These are phyloP conservation scores for Corticium candelabrum DNA, from an alignment of 37 sponge, comb jelly and placozoan genomes.

Conservation along the genomic window DNA sequence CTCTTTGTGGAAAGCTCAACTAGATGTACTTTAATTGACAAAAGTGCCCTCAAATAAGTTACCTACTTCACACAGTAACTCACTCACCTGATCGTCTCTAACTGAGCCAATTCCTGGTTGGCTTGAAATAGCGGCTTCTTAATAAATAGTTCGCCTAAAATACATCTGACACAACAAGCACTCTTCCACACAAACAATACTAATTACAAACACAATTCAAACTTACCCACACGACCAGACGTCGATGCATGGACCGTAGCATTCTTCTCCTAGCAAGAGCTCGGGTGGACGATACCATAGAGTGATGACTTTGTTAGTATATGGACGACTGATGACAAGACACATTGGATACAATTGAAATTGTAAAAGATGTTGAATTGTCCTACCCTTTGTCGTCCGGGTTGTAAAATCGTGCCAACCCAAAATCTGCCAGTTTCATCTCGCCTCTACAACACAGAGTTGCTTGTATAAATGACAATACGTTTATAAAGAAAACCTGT, in stretches of 20 bases:
- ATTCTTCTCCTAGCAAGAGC: constrained; percentile 89
- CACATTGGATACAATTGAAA: neutral
- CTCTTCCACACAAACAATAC: neutral
- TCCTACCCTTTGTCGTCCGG: constrained; percentile 70
- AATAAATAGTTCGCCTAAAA: constrained; percentile 85
- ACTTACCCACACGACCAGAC: constrained; percentile 97
- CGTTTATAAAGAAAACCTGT: neutral
- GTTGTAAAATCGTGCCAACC: constrained; percentile 75
- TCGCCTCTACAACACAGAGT: constrained; percentile 42
- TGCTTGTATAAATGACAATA: neutral
- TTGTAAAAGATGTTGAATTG: neutral
- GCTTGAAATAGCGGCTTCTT: constrained; percentile 79
- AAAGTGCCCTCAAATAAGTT: no score
- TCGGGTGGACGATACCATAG: constrained; percentile 98
- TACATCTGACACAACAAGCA: constrained; percentile 35
- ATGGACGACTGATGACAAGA: constrained; percentile 55
- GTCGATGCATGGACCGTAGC: constrained; percentile 88
- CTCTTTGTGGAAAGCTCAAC: no score
- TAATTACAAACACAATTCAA: neutral
- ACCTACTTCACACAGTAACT: neutral
- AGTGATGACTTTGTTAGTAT: constrained; percentile 94
- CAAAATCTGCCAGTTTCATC: constrained; percentile 90
- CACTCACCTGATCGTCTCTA: constrained; percentile 77
- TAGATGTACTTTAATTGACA: no score
- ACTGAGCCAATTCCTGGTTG: constrained; percentile 51